phyloP scores from a whole-genome alignment of 35 echinoderm and acorn worm genomes.

The Amphiura filiformis region DNA sequence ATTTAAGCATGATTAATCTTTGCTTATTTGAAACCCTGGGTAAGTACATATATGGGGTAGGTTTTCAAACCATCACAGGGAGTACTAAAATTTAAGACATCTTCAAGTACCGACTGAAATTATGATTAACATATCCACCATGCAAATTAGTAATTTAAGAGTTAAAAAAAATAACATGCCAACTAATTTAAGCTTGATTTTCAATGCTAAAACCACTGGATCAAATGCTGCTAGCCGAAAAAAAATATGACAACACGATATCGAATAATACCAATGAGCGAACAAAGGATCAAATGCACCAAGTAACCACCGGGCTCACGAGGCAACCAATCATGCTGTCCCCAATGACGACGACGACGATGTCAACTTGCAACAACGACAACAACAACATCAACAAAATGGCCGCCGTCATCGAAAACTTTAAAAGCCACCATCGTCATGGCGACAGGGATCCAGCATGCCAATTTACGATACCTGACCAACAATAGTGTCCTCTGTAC shows the following conservation, averaged over 20 bases:
- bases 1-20: background rate
- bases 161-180: background rate
- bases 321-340: conserved; percentile 10
- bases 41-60: background rate
- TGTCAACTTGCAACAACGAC: background rate
- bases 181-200: background rate
- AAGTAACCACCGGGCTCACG: background rate
- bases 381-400: background rate
- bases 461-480: conserved; percentile 89
- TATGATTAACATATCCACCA: background rate
- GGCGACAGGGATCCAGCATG: conserved; percentile 1
- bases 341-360: conserved; percentile 2
- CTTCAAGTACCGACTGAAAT: background rate
- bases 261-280: conserved; percentile 3
- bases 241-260: background rate
- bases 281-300: conserved; percentile 11
- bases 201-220: conserved; percentile 9
- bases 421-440: background rate
- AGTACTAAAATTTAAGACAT: background rate
- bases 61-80: background rate
- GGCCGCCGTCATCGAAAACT: conserved; percentile 12
- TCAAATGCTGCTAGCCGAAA: background rate
- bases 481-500: conserved; percentile 99
- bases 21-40: background rate
- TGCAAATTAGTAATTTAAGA: background rate